Evolutionary conservation across 2,113 vertebrate genomes (phyloP).

Genomic region (Martes martes): DNA sequence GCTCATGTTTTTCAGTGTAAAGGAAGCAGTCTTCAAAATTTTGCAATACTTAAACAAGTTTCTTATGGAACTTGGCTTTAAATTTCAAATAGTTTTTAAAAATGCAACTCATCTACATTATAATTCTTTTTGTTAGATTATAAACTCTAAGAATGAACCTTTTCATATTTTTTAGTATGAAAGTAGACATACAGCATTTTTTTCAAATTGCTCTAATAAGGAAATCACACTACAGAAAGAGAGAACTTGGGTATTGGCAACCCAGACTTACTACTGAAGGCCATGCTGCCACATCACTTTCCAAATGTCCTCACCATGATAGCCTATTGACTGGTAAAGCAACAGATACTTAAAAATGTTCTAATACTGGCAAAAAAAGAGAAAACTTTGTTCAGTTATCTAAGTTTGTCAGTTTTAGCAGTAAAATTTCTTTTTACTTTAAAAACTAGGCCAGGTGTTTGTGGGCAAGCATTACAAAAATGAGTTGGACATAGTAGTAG

Average conservation of each 20-base stretch:
- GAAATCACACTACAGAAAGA: neutral
- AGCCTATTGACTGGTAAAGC: neutral
- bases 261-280: neutral
- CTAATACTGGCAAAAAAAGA: neutral
- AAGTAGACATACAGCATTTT: neutral
- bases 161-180: neutral
- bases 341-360: neutral
- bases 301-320: neutral
- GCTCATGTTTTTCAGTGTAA: neutral
- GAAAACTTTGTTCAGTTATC: neutral
- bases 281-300: neutral
- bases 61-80: neutral
- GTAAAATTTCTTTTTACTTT: neutral
- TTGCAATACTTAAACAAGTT: neutral
- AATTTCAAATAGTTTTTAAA: neutral
- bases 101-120: neutral
- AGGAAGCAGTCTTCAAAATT: neutral
- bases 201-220: neutral
- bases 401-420: neutral
- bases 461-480: neutral
- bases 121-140: neutral
- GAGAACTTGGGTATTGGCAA: neutral
- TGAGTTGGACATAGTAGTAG: neutral
- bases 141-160: neutral
- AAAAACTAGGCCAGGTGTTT: neutral